Percentiles rank a stretch among this genome's conserved stretches.
Conservation (phyloP, 2,113 vertebrate species). For the Chamaea fasciata region DNA sequence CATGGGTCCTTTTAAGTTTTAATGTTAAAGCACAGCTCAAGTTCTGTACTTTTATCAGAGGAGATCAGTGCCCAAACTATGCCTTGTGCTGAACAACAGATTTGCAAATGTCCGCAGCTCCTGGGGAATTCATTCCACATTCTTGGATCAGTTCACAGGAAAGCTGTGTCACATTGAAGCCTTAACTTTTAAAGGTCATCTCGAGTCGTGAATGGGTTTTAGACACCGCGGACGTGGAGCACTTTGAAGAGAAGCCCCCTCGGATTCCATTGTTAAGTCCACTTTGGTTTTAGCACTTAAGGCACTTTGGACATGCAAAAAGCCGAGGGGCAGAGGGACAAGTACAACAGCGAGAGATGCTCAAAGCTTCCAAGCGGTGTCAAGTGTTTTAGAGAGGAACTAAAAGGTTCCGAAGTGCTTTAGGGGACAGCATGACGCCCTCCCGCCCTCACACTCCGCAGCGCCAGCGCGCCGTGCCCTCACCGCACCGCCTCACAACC, state of each 20-base stretch:
- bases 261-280: not conserved
- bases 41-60: not conserved
- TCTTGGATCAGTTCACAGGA: not conserved
- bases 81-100: not conserved
- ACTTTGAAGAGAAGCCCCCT: not conserved
- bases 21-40: not conserved
- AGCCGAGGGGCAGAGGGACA: no score
- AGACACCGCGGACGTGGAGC: accelerated
- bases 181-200: not conserved
- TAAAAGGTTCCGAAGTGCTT: not conserved
- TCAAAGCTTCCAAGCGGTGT: no score
- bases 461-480: accelerated
- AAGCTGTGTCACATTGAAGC: not conserved
- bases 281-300: not conserved
- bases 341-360: not conserved
- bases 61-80: not conserved
- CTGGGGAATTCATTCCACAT: not conserved
- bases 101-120: not conserved
- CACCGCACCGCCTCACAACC: not conserved
- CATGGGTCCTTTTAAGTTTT: not conserved
- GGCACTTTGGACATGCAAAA: not conserved
- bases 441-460: not conserved
- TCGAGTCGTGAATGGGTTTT: not conserved
- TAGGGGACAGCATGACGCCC: no score
- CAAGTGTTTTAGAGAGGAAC: not conserved